Base-by-base conservation (phyloP, 2,888 invertebrate genomes). In the Lacanobia oleracea region DNA sequence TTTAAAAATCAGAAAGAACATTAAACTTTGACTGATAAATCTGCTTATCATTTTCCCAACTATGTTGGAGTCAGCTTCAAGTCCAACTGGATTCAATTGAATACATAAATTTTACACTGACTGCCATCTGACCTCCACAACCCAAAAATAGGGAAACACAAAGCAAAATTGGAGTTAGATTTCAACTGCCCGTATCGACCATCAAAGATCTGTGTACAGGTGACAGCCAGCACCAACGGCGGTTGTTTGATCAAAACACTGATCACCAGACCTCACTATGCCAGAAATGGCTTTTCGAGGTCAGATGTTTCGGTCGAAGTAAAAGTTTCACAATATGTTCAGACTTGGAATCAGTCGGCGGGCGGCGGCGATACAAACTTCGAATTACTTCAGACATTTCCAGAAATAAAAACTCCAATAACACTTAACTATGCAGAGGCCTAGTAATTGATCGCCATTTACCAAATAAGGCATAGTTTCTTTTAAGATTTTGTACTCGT, bases 341-440 rank as follows among this genome's bases (percentile, higher is more conserved):
- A 48, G 16, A 45, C 57, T 33, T 50, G 8, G 18, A 48, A 40
- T 51, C 45, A n/a, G 27, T 16, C 14, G 7, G n/a, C 18, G 37
- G 7, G n/a, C 18, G 37, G 12, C 14, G 10, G 23, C 14, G 23
- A 40, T 40, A 23, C 9, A 53, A 60, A 75, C 51, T 59, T 51
- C 27, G 37, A n/a, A 40, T 48, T 48, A 27, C 27, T 67, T 40
- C 7, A 23, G 23, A n/a, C 23, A 33, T 43, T 60, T 43, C 8
- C 7, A 16, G 12, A 68, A 74, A 67, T 40, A 67, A 45, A 27
- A 72, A 4, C 9, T 27, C 16, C 18, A 64, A 53, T 64, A 51
- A 51, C 21, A 51, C 37, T 40, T 40, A 21, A 51, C 33, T 40
- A 33, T 33, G 33, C 4, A 33, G 33, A 21, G 40, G 16, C 16